Percentiles rank a stretch among this genome's conserved stretches.
Conservation (phyloP, 2,888 invertebrate species). For the Eupithecia insigniata region DNA sequence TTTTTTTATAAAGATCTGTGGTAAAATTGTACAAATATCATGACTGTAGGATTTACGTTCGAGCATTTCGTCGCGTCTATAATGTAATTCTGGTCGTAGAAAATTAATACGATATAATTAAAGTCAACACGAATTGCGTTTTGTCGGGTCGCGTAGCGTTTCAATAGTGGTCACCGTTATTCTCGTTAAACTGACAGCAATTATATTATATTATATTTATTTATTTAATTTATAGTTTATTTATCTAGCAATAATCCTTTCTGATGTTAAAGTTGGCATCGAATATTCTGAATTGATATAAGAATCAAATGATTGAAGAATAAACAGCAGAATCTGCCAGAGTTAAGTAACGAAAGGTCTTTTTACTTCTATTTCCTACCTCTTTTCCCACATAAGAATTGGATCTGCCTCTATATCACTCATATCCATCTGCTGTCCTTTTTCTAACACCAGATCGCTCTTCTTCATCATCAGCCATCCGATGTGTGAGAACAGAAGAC, state of each 20-base stretch:
- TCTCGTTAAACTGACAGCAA: background rate
- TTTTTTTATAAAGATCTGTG: background rate
- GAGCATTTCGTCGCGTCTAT: background rate
- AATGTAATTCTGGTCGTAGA: background rate
- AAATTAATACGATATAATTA: background rate
- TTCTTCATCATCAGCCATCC: conserved; percentile 94
- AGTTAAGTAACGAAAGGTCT: background rate
- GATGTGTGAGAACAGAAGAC: conserved; percentile 94
- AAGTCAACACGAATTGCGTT: background rate
- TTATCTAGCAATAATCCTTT: too few species aligned
- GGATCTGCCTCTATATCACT: conserved; percentile 87
- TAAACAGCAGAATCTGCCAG: background rate
- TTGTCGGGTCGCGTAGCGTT: background rate
- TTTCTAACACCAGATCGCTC: conserved; percentile 89
- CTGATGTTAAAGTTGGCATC: background rate
- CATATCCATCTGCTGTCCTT: conserved; percentile 90
- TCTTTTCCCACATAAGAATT: conserved; percentile 34
- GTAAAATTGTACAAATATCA: background rate
- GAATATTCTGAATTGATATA: background rate
- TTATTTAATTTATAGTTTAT: too few species aligned
- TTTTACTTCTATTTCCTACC: conserved; percentile 22
- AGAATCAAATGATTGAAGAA: too few species aligned
- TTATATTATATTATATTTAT: too few species aligned
- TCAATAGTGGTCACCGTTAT: background rate
- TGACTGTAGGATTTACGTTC: background rate